These are phyloP conservation scores for Mayetiola destructor DNA, from an alignment of 2,888 invertebrate genomes.

Conservation along the genomic window DNA sequence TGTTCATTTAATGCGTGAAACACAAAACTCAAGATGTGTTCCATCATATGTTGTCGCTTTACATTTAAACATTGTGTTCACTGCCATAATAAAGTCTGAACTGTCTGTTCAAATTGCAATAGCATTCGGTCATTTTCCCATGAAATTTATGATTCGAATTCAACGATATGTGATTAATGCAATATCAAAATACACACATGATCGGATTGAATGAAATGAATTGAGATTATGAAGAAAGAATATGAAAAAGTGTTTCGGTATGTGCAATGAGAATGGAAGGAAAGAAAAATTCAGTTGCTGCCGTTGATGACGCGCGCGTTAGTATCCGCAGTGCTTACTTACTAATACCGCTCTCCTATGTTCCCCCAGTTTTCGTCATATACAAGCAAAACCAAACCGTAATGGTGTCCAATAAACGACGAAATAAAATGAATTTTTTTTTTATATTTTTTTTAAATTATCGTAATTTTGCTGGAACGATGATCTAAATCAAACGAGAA, in stretches of 20 bases:
- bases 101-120: conserved; percentile 1
- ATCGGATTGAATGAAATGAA: too few relatives aligned
- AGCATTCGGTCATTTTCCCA: conserved; percentile 4
- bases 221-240: too few relatives aligned
- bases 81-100: conserved; percentile 2
- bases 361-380: too few relatives aligned
- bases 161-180: too few relatives aligned
- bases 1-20: too few relatives aligned
- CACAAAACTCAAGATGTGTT: too few relatives aligned
- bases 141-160: not conserved
- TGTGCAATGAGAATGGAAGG: too few relatives aligned
- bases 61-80: not conserved
- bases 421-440: not conserved
- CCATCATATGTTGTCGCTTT: not conserved
- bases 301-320: not conserved
- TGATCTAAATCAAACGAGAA: not conserved
- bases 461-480: not conserved
- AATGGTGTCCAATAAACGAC: conserved; percentile 7
- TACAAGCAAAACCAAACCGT: not conserved
- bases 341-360: too few relatives aligned
- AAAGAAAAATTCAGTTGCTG: too few relatives aligned
- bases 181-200: too few relatives aligned
- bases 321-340: not conserved
- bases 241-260: too few relatives aligned
- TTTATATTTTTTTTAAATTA: conserved; percentile 11